These are phyloP conservation scores for Polyploca ridens DNA, from an alignment of 2,888 invertebrate genomes.

Conservation along the genomic window DNA sequence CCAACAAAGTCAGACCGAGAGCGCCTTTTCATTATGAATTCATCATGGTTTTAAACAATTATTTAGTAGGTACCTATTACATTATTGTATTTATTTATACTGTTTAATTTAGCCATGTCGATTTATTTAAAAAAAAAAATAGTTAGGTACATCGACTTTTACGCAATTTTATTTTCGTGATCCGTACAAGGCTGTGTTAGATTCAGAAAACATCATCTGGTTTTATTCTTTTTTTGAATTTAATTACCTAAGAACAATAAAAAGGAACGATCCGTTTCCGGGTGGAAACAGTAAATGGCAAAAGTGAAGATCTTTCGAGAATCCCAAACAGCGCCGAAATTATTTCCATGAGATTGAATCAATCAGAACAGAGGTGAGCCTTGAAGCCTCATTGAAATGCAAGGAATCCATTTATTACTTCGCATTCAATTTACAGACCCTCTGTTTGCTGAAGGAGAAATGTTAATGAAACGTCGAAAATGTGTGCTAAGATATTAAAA, in stretches of 20 bases:
- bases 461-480: conserved; percentile 44
- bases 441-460: conserved; percentile 56
- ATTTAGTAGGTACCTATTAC: too few relatives aligned
- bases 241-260: conserved; percentile 58
- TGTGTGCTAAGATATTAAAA: not conserved
- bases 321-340: conserved; percentile 62
- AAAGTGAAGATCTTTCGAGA: conserved; percentile 58
- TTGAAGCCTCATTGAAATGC: conserved; percentile 72
- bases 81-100: too few relatives aligned
- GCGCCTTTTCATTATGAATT: conserved; percentile 58
- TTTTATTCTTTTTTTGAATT: conserved; percentile 31
- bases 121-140: too few relatives aligned
- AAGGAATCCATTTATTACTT: conserved; percentile 73
- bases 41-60: conserved; percentile 47
- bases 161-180: too few relatives aligned
- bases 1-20: conserved; percentile 25
- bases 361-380: conserved; percentile 65
- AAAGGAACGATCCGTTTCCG: conserved; percentile 48
- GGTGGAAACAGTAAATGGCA: conserved; percentile 54
- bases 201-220: too few relatives aligned
- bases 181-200: too few relatives aligned
- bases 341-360: conserved; percentile 69
- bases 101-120: too few relatives aligned
- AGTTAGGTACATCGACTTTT: too few relatives aligned
- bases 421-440: conserved; percentile 66